phyloP scores from a whole-genome alignment of 2,113 vertebrate genomes.

The Odontesthes bonariensis region DNA sequence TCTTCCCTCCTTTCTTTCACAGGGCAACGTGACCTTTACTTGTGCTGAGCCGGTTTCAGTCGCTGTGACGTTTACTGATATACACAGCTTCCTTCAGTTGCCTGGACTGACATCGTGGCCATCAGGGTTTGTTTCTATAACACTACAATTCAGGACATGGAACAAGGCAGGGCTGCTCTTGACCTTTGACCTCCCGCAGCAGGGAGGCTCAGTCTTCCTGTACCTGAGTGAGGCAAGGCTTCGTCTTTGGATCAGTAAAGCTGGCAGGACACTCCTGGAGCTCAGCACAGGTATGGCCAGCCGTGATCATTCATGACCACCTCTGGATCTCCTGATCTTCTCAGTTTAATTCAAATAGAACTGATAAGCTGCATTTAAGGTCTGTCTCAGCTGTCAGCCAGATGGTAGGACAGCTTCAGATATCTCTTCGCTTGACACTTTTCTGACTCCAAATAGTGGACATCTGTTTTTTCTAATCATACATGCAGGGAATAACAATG shows the following conservation, averaged over 20 bases:
- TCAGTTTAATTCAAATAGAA: not conserved
- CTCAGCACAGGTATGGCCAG: constrained; percentile 85
- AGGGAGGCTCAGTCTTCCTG: constrained; percentile 82
- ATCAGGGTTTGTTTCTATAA: constrained; percentile 65
- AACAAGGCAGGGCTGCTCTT: constrained; percentile 90
- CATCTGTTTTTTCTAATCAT: too few species aligned
- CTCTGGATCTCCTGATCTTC: not conserved
- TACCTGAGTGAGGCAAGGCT: constrained; percentile 88
- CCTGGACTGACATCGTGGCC: constrained; percentile 65
- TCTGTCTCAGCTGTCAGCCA: not conserved
- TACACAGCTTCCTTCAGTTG: constrained; percentile 88
- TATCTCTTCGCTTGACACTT: not conserved
- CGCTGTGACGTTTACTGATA: constrained; percentile 89
- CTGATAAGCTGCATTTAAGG: not conserved
- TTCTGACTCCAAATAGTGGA: not conserved
- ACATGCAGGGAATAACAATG: too few species aligned
- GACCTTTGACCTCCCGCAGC: constrained; percentile 82
- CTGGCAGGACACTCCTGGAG: constrained; percentile 82
- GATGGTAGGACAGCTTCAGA: not conserved
- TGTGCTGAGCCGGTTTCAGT: constrained; percentile 88
- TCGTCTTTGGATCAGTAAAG: constrained; percentile 85
- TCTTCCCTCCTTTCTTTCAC: constrained; percentile 17
- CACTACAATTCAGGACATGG: constrained; percentile 94
- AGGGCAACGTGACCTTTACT: constrained; percentile 92
- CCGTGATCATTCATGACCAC: not conserved